Percentiles rank a stretch among this genome's conserved stretches.
Evolutionary conservation across 2,888 invertebrate genomes (phyloP).

Genomic region (Linnaemya vulpina): DNA sequence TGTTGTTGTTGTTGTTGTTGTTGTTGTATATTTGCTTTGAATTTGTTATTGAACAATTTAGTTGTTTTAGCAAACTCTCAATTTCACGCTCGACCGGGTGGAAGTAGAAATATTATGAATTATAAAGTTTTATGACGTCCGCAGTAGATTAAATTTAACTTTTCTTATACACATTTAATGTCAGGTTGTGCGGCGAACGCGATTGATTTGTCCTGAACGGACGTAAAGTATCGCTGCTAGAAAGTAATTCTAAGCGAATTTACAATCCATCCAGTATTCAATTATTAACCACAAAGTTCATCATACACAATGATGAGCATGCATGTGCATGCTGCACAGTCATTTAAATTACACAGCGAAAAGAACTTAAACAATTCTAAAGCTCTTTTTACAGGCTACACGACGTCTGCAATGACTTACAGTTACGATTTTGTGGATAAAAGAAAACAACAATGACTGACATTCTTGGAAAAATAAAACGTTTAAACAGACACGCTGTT

Average conservation of each 20-base stretch:
- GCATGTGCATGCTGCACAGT: too few relatives aligned
- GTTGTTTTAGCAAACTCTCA: slow-evolving; percentile 17
- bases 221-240: too few relatives aligned
- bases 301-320: too few relatives aligned
- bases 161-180: neutral
- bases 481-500: too few relatives aligned
- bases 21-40: slow-evolving; percentile 1
- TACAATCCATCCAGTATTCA: too few relatives aligned
- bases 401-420: neutral
- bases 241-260: too few relatives aligned
- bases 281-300: too few relatives aligned
- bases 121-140: neutral
- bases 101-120: neutral
- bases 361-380: too few relatives aligned
- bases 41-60: slow-evolving; percentile 39
- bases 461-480: neutral
- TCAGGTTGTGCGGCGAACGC: too few relatives aligned
- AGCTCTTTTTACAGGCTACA: too few relatives aligned
- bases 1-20: neutral
- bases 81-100: slow-evolving; percentile 36
- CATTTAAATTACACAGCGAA: too few relatives aligned
- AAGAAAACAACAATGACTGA: neutral
- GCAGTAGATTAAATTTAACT: neutral
- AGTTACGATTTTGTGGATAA: neutral
- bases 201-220: too few relatives aligned